Evolutionary conservation across 2,113 vertebrate genomes (phyloP).

Genomic region (Agapornis roseicollis): DNA sequence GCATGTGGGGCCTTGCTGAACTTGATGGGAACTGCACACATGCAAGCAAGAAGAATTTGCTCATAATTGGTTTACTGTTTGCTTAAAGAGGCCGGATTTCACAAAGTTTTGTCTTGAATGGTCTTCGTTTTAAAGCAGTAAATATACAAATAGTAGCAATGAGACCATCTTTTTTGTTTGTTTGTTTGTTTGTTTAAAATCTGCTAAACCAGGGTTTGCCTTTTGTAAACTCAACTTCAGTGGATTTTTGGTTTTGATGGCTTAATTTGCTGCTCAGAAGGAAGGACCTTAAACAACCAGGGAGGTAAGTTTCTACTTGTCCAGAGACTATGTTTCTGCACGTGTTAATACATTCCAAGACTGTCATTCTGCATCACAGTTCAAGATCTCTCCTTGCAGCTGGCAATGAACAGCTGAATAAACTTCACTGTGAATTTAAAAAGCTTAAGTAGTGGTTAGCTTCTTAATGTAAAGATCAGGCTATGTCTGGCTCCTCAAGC

Average conservation of each 20-base stretch:
- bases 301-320: slow-evolving; percentile 29
- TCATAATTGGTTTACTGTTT: slow-evolving; percentile 15
- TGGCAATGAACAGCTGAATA: slow-evolving; percentile 20
- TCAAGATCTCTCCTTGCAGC: slow-evolving; percentile 18
- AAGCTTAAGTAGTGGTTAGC: background rate
- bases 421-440: background rate
- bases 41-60: slow-evolving; percentile 31
- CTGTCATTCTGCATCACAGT: background rate
- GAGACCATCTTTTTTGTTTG: background rate
- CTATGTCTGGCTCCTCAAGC: background rate
- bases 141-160: background rate
- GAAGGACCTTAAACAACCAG: background rate
- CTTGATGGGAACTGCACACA: slow-evolving; percentile 55
- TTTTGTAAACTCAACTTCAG: background rate
- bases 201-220: background rate
- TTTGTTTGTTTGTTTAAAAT: background rate
- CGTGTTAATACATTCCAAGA: background rate
- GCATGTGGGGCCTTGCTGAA: slow-evolving; percentile 48
- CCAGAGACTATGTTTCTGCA: background rate
- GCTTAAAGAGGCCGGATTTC: background rate
- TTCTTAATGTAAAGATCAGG: background rate
- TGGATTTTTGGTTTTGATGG: background rate
- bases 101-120: background rate
- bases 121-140: background rate
- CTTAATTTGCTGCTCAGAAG: background rate